phyloP scores from a whole-genome alignment of 2,113 vertebrate genomes.

The Cichladusa arquata region DNA sequence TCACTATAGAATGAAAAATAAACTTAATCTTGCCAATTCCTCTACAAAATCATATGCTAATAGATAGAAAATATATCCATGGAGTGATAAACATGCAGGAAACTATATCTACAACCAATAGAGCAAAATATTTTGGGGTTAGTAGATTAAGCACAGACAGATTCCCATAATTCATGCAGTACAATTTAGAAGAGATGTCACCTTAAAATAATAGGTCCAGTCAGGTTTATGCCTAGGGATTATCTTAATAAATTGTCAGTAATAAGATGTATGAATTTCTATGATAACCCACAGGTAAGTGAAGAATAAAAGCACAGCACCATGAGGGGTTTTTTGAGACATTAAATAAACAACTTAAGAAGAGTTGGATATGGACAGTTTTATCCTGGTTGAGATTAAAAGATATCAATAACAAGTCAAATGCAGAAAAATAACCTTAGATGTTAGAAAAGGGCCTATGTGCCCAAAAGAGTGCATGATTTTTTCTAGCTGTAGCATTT shows the following conservation, averaged over 20 bases:
- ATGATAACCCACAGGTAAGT: neutral
- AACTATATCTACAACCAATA: neutral
- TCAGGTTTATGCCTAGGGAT: neutral
- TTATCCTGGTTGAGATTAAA: neutral
- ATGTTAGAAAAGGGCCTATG: neutral
- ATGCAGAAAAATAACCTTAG: neutral
- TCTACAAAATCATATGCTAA: neutral
- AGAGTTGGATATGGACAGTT: neutral
- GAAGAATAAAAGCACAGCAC: neutral
- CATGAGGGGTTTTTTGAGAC: fast-evolving
- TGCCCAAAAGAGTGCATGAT: neutral
- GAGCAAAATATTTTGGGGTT: neutral
- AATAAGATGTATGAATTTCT: neutral
- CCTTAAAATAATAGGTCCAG: neutral
- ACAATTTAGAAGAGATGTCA: neutral
- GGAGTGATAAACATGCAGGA: neutral
- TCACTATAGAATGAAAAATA: neutral
- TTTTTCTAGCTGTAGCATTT: neutral
- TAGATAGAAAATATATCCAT: neutral
- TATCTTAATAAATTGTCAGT: neutral
- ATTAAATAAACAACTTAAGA: neutral
- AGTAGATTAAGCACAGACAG: neutral
- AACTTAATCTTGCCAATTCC: neutral
- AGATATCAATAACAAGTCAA: neutral
- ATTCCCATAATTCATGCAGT: neutral